Conservation (phyloP, 1,140 invertebrate species). For the Cephus cinctus region DNA sequence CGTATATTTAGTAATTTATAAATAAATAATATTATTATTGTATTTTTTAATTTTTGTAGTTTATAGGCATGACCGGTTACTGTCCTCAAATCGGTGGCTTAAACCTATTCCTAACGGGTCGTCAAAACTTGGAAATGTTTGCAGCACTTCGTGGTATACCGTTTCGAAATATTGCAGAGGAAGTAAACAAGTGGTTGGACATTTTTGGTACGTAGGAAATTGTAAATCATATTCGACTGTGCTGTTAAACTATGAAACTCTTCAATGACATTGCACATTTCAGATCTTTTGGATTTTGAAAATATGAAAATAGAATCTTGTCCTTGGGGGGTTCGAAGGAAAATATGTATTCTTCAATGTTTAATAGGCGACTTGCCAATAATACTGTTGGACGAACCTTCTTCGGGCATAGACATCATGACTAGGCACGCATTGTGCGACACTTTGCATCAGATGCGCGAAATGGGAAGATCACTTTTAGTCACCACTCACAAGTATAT, state of each 20-base stretch:
- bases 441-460: slow-evolving; percentile 46
- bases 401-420: slow-evolving; percentile 65
- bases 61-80: slow-evolving; percentile 64
- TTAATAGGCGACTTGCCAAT: slow-evolving; percentile 85
- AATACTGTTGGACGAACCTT: slow-evolving; percentile 85
- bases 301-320: slow-evolving; percentile 26
- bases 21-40: not conserved
- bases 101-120: slow-evolving; percentile 75
- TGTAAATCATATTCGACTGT: slow-evolving; percentile 6
- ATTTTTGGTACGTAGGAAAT: slow-evolving; percentile 55
- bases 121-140: slow-evolving; percentile 75
- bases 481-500: slow-evolving; percentile 52
- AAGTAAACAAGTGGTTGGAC: slow-evolving; percentile 58
- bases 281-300: slow-evolving; percentile 31
- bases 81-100: slow-evolving; percentile 86
- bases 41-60: slow-evolving; percentile 11
- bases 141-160: slow-evolving; percentile 72
- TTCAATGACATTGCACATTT: slow-evolving; percentile 19
- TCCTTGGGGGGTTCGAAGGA: slow-evolving; percentile 26
- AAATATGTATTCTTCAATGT: slow-evolving; percentile 26
- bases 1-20: slow-evolving; percentile 3
- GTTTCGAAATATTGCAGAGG: slow-evolving; percentile 52
- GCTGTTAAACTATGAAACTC: slow-evolving; percentile 50
- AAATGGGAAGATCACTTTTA: slow-evolving; percentile 44
- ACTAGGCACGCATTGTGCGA: slow-evolving; percentile 57